phyloP scores from a whole-genome alignment of 1,140 invertebrate species.

The Leptopilina boulardi region DNA sequence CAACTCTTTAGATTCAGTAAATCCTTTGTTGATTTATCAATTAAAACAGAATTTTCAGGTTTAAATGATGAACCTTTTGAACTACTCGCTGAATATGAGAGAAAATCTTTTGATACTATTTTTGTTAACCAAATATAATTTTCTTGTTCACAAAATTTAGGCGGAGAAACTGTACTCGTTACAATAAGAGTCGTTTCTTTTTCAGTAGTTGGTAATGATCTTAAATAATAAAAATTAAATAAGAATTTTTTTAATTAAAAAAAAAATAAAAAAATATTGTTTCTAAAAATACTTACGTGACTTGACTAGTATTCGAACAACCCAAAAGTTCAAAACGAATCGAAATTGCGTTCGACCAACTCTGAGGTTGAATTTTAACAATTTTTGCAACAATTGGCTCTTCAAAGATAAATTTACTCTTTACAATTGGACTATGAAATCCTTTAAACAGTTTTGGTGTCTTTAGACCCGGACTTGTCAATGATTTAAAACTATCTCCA shows the following conservation, averaged over 20 bases:
- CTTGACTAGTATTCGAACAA: neutral
- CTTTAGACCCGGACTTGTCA: neutral
- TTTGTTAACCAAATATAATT: constrained; percentile 64
- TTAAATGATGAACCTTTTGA: constrained; percentile 69
- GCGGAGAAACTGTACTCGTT: constrained; percentile 74
- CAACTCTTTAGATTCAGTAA: constrained; percentile 73
- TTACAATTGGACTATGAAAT: neutral
- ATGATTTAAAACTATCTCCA: neutral
- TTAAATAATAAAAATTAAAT: too few relatives aligned
- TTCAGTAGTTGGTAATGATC: neutral
- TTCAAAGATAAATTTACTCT: neutral
- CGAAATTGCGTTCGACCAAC: neutral
- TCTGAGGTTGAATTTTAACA: neutral
- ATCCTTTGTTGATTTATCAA: constrained; percentile 62
- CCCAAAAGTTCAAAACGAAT: neutral
- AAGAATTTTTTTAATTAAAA: too few relatives aligned
- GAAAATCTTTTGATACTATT: constrained; percentile 59
- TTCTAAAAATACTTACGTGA: neutral
- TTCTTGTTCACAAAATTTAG: constrained; percentile 73
- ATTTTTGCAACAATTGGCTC: neutral
- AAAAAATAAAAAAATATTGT: too few relatives aligned
- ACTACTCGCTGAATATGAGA: constrained; percentile 80
- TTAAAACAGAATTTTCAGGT: constrained; percentile 76
- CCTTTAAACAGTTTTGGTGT: neutral
- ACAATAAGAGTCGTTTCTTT: constrained; percentile 56